These are phyloP conservation scores for Deroptyus accipitrinus DNA, from an alignment of 2,113 vertebrate species.

Conservation along the genomic window DNA sequence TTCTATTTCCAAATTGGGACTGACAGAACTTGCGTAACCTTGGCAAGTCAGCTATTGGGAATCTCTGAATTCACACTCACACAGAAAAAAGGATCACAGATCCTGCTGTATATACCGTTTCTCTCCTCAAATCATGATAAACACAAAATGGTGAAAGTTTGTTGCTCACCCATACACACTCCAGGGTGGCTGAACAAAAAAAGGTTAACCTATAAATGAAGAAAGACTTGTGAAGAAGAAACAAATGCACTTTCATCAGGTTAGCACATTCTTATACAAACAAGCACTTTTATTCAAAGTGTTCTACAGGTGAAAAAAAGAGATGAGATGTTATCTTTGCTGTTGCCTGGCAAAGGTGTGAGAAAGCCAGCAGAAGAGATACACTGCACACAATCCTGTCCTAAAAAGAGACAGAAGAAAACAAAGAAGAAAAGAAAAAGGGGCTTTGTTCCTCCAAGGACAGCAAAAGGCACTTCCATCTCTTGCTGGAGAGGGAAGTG, in stretches of 20 bases:
- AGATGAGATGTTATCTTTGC: background rate
- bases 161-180: background rate
- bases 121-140: background rate
- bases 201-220: background rate
- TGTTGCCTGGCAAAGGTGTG: background rate
- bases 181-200: background rate
- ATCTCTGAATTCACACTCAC: background rate
- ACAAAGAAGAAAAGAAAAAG: fast-evolving
- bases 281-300: background rate
- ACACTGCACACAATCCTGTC: background rate
- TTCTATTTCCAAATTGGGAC: background rate
- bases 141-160: background rate
- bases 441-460: background rate
- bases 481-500: background rate
- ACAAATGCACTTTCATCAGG: background rate
- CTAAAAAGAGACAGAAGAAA: background rate
- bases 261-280: background rate
- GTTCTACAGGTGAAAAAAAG: background rate
- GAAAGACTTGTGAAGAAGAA: background rate
- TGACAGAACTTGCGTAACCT: background rate
- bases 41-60: background rate
- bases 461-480: background rate
- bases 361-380: background rate
- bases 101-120: background rate
- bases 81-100: background rate